Evolutionary conservation across 2,888 invertebrate species (phyloP), one percentile per base, ranked within the genome.

Genomic region (Epistrophella euchroma): DNA sequence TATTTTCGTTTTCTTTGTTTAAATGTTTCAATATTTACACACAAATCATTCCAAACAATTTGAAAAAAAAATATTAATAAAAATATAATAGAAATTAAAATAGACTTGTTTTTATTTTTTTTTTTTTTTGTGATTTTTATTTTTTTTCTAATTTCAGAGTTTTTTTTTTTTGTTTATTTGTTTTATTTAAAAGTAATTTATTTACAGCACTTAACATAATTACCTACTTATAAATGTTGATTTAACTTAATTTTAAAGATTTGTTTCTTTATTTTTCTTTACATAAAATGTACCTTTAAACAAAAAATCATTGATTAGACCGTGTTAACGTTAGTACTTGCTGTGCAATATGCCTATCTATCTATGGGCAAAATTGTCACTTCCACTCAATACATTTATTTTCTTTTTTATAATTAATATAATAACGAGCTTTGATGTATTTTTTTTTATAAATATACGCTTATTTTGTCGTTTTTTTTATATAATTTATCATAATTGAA

Each of bases 141-240:
- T 45, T 22, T 40, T 25, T 55, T 60, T 64, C 17, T 40, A 47
- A 56, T 70, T 73, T 58, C 72, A 76, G 60, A 25, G 40, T 32
- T 66, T 50, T 22, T n/a, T 66, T 50, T 22, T n/a, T 47, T 66
- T 15, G 15, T 37, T 60, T 22, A 3, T 19, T 37, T 72, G 28
- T 37, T 68, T 35, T 68, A 52, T 10, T 68, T 68, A 47, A 47
- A 66, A 60, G 9, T 71, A 47, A 79, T 66, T 55, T 85, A 85
- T 85, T 85, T 85, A 85, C 85, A 85, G 22, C 55, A 62, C 85
- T 85, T 85, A 81, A 81, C 35, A 72, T 71, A 71, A 71, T 74
- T 70, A 76, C 76, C 81, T 85, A 85, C 76, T 85, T 85, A 80
- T 19, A 85, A 79, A 66, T 78, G 62, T 75, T 73, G 32, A 81